These are phyloP conservation scores for Trichopoda pennipes DNA, from an alignment of 2,888 invertebrate species.

Conservation along the genomic window DNA sequence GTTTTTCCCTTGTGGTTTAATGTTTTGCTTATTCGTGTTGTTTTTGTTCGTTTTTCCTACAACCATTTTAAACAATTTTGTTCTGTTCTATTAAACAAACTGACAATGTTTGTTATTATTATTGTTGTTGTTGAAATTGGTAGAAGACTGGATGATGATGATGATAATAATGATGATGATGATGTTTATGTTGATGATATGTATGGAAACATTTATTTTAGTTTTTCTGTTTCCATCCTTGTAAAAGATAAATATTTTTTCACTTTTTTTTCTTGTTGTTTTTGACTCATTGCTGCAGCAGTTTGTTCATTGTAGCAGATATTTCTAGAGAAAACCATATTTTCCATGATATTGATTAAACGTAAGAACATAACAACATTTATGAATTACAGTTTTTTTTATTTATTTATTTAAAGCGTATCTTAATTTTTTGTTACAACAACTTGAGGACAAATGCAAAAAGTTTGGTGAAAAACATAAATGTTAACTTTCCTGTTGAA, in stretches of 20 bases:
- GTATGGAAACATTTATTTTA: conserved; percentile 39
- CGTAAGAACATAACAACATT: conserved; percentile 55
- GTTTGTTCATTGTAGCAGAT: conserved; percentile 43
- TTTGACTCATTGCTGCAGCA: conserved; percentile 9
- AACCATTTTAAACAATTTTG: conserved; percentile 60
- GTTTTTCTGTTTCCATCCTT: neutral
- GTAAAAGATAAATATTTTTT: conserved; percentile 45
- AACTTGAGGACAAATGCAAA: neutral
- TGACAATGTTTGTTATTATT: too few species aligned
- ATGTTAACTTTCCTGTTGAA: neutral
- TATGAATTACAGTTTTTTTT: conserved; percentile 40
- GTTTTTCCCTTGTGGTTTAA: conserved; percentile 34
- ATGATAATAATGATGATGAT: conserved; percentile 28
- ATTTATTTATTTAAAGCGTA: conserved; percentile 10
- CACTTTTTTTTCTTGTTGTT: neutral
- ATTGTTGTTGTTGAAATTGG: conserved; percentile 46
- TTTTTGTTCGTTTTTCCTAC: conserved; percentile 10
- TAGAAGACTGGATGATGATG: conserved; percentile 27
- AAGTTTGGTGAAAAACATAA: neutral
- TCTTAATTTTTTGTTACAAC: neutral
- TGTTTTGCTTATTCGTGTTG: neutral
- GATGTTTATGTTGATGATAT: conserved; percentile 30
- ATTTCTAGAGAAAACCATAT: conserved; percentile 44
- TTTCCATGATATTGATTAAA: conserved; percentile 61
- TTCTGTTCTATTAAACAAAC: conserved; percentile 68